Evolutionary conservation across 1,140 invertebrate genomes (phyloP).

Genomic region (Diachasma alloeum): DNA sequence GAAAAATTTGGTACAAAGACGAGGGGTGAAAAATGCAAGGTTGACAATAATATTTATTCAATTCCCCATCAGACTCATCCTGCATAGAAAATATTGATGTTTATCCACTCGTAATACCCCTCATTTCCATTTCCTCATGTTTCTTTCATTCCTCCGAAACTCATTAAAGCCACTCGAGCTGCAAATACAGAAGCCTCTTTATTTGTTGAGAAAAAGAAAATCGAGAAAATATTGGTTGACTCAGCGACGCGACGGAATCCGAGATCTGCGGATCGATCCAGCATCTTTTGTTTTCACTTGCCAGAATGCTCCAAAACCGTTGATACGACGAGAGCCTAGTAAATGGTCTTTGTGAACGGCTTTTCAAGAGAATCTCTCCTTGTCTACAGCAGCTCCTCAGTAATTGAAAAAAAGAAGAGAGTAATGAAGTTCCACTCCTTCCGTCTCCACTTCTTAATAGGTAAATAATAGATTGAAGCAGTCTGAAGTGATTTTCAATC

Average conservation of each 20-base stretch:
- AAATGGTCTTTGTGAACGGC: not conserved
- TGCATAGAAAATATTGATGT: not conserved
- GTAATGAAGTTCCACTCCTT: not conserved
- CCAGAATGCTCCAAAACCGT: not conserved
- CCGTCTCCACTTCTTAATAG: not conserved
- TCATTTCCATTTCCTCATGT: not conserved
- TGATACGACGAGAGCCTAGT: not conserved
- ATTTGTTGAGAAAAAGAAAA: not conserved
- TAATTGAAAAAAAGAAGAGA: not conserved
- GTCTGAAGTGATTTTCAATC: not conserved
- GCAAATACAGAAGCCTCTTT: not conserved
- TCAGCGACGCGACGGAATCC: not conserved
- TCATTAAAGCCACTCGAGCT: not conserved
- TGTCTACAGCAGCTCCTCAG: not conserved
- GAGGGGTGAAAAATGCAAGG: too few relatives aligned
- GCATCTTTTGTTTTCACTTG: not conserved
- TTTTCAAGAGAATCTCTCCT: not conserved
- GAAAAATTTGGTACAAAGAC: too few relatives aligned
- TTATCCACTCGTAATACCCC: not conserved
- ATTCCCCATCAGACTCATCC: too few relatives aligned
- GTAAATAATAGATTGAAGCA: not conserved
- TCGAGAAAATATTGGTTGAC: not conserved
- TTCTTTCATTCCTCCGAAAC: not conserved
- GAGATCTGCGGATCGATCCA: not conserved
- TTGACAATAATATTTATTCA: too few relatives aligned